Percentiles rank a stretch among this genome's conserved stretches.
Conservation (phyloP, 2,888 invertebrate species). For the Cerastis rubricosa region DNA sequence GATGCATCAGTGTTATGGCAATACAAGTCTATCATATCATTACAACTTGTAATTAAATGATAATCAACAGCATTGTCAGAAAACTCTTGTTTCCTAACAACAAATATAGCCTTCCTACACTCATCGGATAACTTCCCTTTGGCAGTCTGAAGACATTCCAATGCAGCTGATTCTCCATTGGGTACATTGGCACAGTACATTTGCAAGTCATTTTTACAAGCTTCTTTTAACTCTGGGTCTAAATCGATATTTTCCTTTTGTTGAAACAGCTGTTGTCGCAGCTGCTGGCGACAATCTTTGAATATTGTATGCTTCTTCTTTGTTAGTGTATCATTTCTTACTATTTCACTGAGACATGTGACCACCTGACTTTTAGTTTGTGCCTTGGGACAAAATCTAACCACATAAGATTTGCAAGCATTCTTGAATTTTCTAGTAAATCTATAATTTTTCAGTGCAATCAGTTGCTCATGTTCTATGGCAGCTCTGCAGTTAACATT, state of each 20-base stretch:
- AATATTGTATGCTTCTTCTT: conserved; percentile 95
- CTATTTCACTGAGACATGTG: conserved; percentile 96
- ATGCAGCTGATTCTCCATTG: conserved; percentile 93
- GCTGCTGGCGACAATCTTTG: conserved; percentile 97
- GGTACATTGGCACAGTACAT: conserved; percentile 93
- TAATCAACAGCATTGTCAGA: conserved; percentile 97
- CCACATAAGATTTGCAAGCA: conserved; percentile 96
- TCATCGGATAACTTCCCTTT: conserved; percentile 91
- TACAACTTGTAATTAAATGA: conserved; percentile 95
- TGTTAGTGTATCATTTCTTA: conserved; percentile 96
- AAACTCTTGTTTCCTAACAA: conserved; percentile 96
- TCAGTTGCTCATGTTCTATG: conserved; percentile 99
- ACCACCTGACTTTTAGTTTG: conserved; percentile 95
- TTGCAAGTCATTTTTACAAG: conserved; percentile 95
- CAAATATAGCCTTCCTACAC: conserved; percentile 96
- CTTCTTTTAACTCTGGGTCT: conserved; percentile 95
- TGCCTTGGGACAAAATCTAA: conserved; percentile 92
- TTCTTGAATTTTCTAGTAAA: conserved; percentile 98
- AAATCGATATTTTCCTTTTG: conserved; percentile 97
- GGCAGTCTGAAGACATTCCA: conserved; percentile 94
- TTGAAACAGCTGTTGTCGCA: conserved; percentile 97
- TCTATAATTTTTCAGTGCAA: conserved; percentile 97
- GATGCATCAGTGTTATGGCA: conserved; percentile 94
- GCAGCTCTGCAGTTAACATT: conserved; percentile 97
- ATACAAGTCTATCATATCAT: conserved; percentile 96